These are phyloP conservation scores for Brachionus calyciflorus DNA, from an alignment of 1,140 invertebrate genomes.

Conservation along the genomic window DNA sequence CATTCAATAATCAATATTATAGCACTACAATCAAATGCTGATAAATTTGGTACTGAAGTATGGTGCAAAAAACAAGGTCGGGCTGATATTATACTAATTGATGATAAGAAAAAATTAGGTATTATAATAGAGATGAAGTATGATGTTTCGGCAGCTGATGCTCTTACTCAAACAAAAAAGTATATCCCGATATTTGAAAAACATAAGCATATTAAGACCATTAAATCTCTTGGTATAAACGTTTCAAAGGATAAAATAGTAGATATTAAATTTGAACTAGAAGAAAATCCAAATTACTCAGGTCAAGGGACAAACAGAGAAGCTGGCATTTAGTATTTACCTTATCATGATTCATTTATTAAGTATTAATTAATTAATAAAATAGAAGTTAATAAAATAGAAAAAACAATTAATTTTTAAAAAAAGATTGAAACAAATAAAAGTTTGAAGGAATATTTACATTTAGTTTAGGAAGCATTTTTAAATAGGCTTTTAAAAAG, in stretches of 20 bases:
- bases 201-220: constrained; percentile 13
- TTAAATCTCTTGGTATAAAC: constrained; percentile 33
- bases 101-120: constrained; percentile 32
- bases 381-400: too few relatives aligned
- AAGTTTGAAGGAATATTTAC: too few relatives aligned
- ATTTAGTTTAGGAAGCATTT: too few relatives aligned
- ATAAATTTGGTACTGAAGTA: constrained; percentile 43
- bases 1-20: constrained; percentile 28
- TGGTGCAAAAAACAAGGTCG: constrained; percentile 14
- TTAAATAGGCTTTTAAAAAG: too few relatives aligned
- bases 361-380: too few relatives aligned
- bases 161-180: constrained; percentile 27
- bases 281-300: too few relatives aligned
- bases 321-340: too few relatives aligned
- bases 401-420: too few relatives aligned
- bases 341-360: too few relatives aligned
- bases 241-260: constrained; percentile 37
- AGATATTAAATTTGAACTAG: constrained; percentile 39
- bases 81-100: constrained; percentile 33
- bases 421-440: too few relatives aligned
- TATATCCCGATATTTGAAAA: constrained; percentile 26
- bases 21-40: constrained; percentile 29
- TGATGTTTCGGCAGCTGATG: constrained; percentile 19
- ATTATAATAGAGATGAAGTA: constrained; percentile 36
- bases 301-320: too few relatives aligned